Conservation (phyloP, 1,140 invertebrate species). For the Halictus rubicundus region DNA sequence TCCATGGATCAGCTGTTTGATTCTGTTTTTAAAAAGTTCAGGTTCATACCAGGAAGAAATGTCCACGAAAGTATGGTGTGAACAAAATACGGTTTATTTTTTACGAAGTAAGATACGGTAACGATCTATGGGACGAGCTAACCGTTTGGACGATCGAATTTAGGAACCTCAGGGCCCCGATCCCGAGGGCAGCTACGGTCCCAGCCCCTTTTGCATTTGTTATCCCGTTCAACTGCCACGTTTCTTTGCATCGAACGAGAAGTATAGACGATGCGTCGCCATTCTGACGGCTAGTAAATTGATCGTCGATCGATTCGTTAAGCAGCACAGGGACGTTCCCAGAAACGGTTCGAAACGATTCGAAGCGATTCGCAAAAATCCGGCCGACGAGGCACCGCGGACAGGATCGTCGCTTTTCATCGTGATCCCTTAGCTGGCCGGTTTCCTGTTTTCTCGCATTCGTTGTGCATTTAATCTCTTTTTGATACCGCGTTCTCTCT, state of each 20-base stretch:
- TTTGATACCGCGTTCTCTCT: constrained; percentile 11
- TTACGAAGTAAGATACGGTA: too few relatives aligned
- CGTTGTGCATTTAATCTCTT: constrained; percentile 50
- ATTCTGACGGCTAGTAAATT: constrained; percentile 24
- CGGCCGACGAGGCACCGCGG: neutral
- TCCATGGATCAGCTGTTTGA: too few relatives aligned
- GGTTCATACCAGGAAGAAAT: too few relatives aligned
- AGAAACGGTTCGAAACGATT: neutral
- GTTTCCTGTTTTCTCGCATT: neutral
- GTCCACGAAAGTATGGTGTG: too few relatives aligned
- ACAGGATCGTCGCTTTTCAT: neutral
- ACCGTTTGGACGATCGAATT: neutral
- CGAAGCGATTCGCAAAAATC: neutral
- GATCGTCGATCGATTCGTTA: constrained; percentile 51
- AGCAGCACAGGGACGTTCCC: constrained; percentile 26
- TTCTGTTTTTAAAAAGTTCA: too few relatives aligned
- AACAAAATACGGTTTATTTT: too few relatives aligned
- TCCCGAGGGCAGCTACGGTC: constrained; percentile 6
- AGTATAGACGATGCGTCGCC: constrained; percentile 14
- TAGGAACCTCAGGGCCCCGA: neutral
- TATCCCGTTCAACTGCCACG: constrained; percentile 19
- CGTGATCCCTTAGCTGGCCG: neutral
- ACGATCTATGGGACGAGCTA: too few relatives aligned
- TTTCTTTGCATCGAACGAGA: constrained; percentile 17
- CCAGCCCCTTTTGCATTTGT: constrained; percentile 6